Percentiles rank a stretch among this genome's conserved stretches.
phyloP scores from a whole-genome alignment of 2,888 invertebrate species.

The Bombyx huttoni region DNA sequence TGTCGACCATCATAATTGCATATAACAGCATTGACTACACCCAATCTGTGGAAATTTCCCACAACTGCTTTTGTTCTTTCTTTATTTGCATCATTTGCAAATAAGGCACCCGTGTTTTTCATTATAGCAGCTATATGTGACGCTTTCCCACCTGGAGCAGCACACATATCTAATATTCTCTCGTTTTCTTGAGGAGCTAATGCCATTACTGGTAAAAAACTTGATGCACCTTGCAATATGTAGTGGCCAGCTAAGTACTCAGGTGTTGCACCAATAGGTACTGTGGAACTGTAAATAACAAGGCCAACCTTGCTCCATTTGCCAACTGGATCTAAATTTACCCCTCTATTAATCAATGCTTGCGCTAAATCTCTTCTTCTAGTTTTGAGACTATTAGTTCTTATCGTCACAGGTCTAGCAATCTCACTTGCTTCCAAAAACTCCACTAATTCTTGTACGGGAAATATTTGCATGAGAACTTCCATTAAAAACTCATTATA shows the following conservation, averaged over 20 bases:
- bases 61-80: slow-evolving; percentile 93
- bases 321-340: slow-evolving; percentile 97
- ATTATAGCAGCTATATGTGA: slow-evolving; percentile 97
- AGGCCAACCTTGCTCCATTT: slow-evolving; percentile 99
- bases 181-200: slow-evolving; percentile 97
- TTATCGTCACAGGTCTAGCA: slow-evolving; percentile 93
- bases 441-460: slow-evolving; percentile 88
- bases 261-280: slow-evolving; percentile 97
- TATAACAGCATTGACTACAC: slow-evolving; percentile 93
- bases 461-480: slow-evolving; percentile 90
- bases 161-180: slow-evolving; percentile 94
- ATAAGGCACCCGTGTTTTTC: slow-evolving; percentile 97
- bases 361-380: slow-evolving; percentile 93
- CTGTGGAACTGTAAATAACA: slow-evolving; percentile 95
- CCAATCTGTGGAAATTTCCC: slow-evolving; percentile 96
- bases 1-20: slow-evolving; percentile 91
- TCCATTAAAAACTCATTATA: slow-evolving; percentile 98
- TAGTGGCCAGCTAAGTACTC: slow-evolving; percentile 99
- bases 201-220: slow-evolving; percentile 97
- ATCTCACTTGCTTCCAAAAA: slow-evolving; percentile 97
- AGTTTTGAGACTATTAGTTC: slow-evolving; percentile 95
- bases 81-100: slow-evolving; percentile 95
- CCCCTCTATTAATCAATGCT: slow-evolving; percentile 94
- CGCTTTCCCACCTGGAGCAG: slow-evolving; percentile 99
- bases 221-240: slow-evolving; percentile 96